Evolutionary conservation across 2,888 invertebrate species (phyloP).

Genomic region (Eueremaeus valkanovi): DNA sequence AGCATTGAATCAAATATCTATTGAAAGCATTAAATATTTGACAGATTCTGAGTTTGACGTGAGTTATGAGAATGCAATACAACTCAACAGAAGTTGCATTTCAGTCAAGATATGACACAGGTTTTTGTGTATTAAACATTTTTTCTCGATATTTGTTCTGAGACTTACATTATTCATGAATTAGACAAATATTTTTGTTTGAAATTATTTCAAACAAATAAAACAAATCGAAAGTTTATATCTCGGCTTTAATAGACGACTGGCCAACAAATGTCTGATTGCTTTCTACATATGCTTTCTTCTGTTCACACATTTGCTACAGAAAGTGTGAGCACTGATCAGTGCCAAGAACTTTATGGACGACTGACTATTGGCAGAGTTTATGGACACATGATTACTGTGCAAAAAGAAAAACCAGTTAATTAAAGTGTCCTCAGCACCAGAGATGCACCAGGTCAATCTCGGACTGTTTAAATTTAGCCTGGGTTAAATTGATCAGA

Average conservation of each 20-base stretch:
- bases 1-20: neutral
- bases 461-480: too few species aligned
- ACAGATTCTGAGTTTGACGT: neutral
- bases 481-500: too few species aligned
- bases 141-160: neutral
- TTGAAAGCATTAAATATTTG: neutral
- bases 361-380: neutral
- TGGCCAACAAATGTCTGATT: neutral
- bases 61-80: too few species aligned
- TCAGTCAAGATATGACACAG: too few species aligned
- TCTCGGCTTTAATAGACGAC: neutral
- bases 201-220: neutral
- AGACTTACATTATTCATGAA: slow-evolving; percentile 1
- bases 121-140: too few species aligned
- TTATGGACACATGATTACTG: neutral
- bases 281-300: neutral
- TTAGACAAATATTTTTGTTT: neutral
- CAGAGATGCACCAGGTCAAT: too few species aligned
- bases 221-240: neutral
- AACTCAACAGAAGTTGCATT: too few species aligned
- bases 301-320: too few species aligned
- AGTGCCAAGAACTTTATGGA: slow-evolving; percentile 33
- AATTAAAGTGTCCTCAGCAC: neutral
- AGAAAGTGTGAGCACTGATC: too few species aligned
- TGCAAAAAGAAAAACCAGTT: slow-evolving; percentile 3